Evolutionary conservation across 2,888 invertebrate species (phyloP).

Genomic region (Chaetoderma sp.): DNA sequence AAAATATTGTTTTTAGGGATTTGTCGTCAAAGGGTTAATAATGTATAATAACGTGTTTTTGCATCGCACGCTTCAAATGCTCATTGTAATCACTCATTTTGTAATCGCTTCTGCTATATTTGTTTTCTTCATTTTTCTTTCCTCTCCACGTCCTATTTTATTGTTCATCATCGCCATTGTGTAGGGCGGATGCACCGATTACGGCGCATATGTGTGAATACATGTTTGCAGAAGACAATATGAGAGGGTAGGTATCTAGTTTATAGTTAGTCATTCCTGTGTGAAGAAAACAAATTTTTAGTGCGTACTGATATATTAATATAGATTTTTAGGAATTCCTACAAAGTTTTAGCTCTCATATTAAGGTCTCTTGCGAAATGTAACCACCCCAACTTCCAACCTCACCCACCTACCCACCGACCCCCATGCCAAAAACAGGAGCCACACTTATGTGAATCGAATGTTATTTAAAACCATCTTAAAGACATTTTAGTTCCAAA

Average conservation of each 20-base stretch:
- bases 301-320: slow-evolving; percentile 8
- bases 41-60: not conserved
- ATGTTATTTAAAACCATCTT: too few species aligned
- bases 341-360: not conserved
- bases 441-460: too few species aligned
- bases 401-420: too few species aligned
- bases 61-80: slow-evolving; percentile 5
- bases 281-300: slow-evolving; percentile 16
- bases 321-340: not conserved
- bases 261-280: slow-evolving; percentile 8
- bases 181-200: slow-evolving; percentile 95
- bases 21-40: not conserved
- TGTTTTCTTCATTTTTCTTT: not conserved
- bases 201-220: slow-evolving; percentile 94
- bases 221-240: slow-evolving; percentile 36
- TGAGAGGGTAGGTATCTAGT: slow-evolving; percentile 26
- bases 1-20: not conserved
- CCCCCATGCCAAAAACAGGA: too few species aligned
- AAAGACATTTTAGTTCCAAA: too few species aligned
- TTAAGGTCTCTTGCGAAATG: too few species aligned
- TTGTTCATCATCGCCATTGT: slow-evolving; percentile 7
- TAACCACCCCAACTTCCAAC: too few species aligned
- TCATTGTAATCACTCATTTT: slow-evolving; percentile 4
- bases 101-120: slow-evolving; percentile 2
- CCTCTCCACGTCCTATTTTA: slow-evolving; percentile 9